A percentile compares a stretch with the other conserved stretches of the same genome.
phyloP scores from a whole-genome alignment of 2,113 vertebrate species.

The Ceyx cyanopectus region DNA sequence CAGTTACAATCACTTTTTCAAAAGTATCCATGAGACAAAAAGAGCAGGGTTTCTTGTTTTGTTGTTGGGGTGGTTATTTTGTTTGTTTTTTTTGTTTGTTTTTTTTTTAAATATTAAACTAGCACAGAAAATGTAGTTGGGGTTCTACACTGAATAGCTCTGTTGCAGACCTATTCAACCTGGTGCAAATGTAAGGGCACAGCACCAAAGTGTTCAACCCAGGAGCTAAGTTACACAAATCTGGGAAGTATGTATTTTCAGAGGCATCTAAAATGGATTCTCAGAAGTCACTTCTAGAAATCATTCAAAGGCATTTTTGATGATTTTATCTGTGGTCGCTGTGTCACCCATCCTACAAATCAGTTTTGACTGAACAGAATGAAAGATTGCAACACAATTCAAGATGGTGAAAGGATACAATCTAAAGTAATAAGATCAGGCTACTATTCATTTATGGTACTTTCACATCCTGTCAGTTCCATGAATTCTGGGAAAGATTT shows the following conservation, averaged over 20 bases:
- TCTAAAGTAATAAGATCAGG: slow-evolving; percentile 18
- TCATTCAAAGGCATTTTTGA: not conserved
- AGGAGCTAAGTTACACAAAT: fast-evolving
- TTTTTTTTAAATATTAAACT: not conserved
- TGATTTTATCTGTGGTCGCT: not conserved
- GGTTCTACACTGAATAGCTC: not conserved
- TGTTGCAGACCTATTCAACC: not conserved
- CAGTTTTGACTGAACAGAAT: not conserved
- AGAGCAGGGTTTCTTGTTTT: not conserved
- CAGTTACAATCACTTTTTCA: not conserved
- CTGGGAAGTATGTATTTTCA: not conserved
- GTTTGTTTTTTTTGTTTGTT: not conserved
- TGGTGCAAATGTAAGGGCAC: not conserved
- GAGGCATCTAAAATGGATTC: not conserved
- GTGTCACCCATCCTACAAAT: not conserved
- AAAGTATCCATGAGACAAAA: not conserved
- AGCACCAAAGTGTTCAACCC: not conserved
- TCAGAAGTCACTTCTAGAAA: not conserved
- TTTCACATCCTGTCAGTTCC: slow-evolving; percentile 13
- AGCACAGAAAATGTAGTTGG: not conserved
- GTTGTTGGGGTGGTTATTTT: not conserved
- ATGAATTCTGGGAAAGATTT: not conserved
- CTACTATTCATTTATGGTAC: not conserved
- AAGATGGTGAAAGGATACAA: slow-evolving; percentile 44
- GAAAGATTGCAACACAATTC: not conserved